These are phyloP conservation scores for Ficedula albicollis DNA, from an alignment of 2,797 vertebrate genomes.

Conservation along the genomic window DNA sequence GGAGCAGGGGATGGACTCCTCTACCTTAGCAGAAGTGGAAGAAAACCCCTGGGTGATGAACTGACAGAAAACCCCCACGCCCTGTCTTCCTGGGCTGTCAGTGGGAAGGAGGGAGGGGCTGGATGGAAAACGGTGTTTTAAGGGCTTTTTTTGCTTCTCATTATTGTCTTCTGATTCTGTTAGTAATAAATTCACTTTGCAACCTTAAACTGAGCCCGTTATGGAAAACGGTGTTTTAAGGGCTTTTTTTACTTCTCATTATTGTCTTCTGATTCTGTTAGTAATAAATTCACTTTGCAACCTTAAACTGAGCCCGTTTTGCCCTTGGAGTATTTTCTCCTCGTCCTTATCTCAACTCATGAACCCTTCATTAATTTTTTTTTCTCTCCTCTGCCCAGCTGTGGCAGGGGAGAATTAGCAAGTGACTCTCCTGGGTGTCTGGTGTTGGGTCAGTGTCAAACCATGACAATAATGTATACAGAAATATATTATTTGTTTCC, in stretches of 20 bases:
- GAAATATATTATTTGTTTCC: not conserved
- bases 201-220: not conserved
- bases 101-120: not conserved
- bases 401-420: accelerated
- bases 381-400: not conserved
- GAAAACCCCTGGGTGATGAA: no score
- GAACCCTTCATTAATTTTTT: not conserved
- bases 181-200: not conserved
- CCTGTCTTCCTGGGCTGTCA: accelerated
- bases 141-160: not conserved
- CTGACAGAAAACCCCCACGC: accelerated
- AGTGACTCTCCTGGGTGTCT: accelerated
- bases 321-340: not conserved
- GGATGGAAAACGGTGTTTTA: not conserved
- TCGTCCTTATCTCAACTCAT: not conserved
- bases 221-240: not conserved
- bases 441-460: not conserved
- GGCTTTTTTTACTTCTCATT: not conserved
- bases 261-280: not conserved
- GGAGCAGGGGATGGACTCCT: no score
- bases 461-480: not conserved
- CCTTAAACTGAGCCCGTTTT: not conserved
- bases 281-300: not conserved
- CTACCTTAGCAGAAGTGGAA: accelerated
- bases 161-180: not conserved